Base-by-base conservation (phyloP, 2,888 invertebrate genomes). In the Scotopteryx bipunctaria region DNA sequence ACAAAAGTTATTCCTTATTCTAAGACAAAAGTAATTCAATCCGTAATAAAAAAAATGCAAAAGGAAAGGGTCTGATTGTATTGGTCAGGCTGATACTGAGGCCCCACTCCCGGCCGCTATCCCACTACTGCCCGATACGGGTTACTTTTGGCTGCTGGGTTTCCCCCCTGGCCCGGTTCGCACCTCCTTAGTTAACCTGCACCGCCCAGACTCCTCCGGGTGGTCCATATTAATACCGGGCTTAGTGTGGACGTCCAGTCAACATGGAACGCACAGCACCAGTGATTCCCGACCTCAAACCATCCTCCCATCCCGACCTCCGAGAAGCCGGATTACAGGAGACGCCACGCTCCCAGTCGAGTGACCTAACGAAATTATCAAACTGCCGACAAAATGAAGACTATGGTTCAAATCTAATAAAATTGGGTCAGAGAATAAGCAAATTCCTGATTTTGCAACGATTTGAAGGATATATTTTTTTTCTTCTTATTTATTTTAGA, bases 71-170 rank as follows among this genome's bases (percentile, higher is more conserved):
- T 90, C 86, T 88, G 87, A 67, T 86, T 89, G 63, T 89, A 76
- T 90, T 86, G 86, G 88, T 88, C 93, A 91, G 96, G 98, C 97
- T 97, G 94, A 91, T 92, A 93, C 93, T 94, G 94, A 14, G 94
- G 15, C 93, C 93, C 93, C 95, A 96, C 97, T 98, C 98, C 96
- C 96, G 94, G 96, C 94, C 96, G 53, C 53, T 53, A 48, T 53
- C 48, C 53, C 21, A 14, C 55, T 61, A 67, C 97, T 97, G 97
- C 96, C 93, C 94, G 93, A 96, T 97, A 96, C 97, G 97, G 97
- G 94, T 95, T n/a, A 96, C 97, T 98, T 97, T 98, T 97, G 97
- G 97, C 97, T 98, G 98, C 97, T 98, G 96, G 94, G 96, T 97
- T 96, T 95, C 97, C 96, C 96, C 96, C 95, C 98, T 98, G 97